These are phyloP conservation scores for Mirounga angustirostris DNA, from an alignment of 2,113 vertebrate genomes.

Conservation along the genomic window DNA sequence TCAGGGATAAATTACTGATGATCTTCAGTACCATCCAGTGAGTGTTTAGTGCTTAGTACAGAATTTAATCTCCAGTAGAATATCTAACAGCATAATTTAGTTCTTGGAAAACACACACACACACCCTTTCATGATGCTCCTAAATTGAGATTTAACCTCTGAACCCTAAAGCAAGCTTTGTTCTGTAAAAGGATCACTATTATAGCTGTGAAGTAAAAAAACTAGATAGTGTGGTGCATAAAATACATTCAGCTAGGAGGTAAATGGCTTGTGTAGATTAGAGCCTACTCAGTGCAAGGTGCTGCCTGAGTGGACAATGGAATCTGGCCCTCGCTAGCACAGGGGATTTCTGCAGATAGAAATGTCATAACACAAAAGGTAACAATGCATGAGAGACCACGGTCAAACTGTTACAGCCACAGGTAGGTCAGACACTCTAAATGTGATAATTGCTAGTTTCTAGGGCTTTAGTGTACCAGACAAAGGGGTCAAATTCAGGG, in stretches of 20 bases:
- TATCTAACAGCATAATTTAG: slow-evolving; percentile 69
- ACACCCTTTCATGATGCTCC: slow-evolving; percentile 42
- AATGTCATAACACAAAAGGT: neutral
- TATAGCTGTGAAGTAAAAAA: slow-evolving; percentile 29
- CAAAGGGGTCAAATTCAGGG: slow-evolving; percentile 50
- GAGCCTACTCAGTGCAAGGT: neutral
- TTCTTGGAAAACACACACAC: neutral
- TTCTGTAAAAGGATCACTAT: neutral
- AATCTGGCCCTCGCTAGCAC: neutral
- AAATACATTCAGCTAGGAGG: neutral
- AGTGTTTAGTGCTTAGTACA: slow-evolving; percentile 59
- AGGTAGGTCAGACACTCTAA: slow-evolving; percentile 48
- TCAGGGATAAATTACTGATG: slow-evolving; percentile 76
- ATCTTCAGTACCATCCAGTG: slow-evolving; percentile 46
- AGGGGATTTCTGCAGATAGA: slow-evolving; percentile 30
- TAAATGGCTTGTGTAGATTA: neutral
- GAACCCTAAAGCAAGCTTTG: neutral
- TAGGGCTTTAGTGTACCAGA: neutral
- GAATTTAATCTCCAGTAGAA: slow-evolving; percentile 79
- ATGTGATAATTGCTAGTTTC: neutral
- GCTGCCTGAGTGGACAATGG: neutral
- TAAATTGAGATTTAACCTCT: slow-evolving; percentile 71
- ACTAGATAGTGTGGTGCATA: neutral
- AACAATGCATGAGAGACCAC: slow-evolving; percentile 6
- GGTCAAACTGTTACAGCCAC: neutral